Percentiles rank a stretch among this genome's conserved stretches.
These are phyloP conservation scores for Hemiprocne comata DNA, from an alignment of 2,113 vertebrate species.

Conservation along the genomic window DNA sequence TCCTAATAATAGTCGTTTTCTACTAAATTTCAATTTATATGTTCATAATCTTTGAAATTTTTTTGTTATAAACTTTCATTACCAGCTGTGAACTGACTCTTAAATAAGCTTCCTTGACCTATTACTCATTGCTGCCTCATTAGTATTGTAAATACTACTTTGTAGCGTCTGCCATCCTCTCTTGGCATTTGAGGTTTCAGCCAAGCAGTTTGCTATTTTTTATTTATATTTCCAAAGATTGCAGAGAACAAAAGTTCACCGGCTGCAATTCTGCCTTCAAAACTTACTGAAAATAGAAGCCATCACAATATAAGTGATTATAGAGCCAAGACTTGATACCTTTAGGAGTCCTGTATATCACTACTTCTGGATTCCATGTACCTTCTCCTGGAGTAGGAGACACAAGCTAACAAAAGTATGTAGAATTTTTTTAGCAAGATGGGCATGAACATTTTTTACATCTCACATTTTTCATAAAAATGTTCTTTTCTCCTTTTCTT, in stretches of 20 bases:
- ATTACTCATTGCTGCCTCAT: conserved; percentile 31
- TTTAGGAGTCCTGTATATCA: background rate
- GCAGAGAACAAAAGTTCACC: background rate
- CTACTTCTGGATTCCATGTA: background rate
- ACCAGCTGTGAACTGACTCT: conserved; percentile 2
- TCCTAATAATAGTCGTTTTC: background rate
- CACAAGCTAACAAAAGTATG: background rate
- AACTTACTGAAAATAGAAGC: background rate
- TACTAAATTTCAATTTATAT: background rate
- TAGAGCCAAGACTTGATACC: background rate
- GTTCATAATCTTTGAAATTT: background rate
- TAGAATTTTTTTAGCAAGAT: background rate
- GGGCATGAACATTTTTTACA: background rate
- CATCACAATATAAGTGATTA: background rate
- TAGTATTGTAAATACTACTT: conserved; percentile 43
- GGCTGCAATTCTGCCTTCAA: background rate
- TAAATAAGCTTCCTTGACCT: conserved; percentile 25
- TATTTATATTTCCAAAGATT: conserved; percentile 17
- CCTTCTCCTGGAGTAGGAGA: background rate
- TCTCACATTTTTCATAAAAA: background rate
- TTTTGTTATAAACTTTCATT: background rate
- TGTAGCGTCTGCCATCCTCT: background rate
- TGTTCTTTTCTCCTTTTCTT: background rate
- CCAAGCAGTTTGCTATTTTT: background rate
- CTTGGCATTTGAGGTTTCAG: conserved; percentile 13